Evolutionary conservation across 1,140 invertebrate genomes (phyloP).

Genomic region (Anadara kagoshimensis): DNA sequence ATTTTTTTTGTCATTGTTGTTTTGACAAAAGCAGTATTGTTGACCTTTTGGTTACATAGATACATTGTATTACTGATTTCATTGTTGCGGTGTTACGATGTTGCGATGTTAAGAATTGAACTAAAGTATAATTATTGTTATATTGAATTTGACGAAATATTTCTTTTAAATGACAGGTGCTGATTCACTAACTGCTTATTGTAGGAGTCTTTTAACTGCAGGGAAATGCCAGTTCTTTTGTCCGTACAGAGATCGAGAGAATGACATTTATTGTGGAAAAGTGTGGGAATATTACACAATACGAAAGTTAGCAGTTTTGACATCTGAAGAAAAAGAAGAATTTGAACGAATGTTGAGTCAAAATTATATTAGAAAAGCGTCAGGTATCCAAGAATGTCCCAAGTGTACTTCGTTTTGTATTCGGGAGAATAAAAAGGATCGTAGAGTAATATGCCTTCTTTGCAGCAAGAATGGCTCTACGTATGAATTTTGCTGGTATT

Average conservation of each 20-base stretch:
- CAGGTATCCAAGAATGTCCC: constrained; percentile 45
- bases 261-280: constrained; percentile 14
- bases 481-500: constrained; percentile 51
- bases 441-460: constrained; percentile 34
- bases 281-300: constrained; percentile 37
- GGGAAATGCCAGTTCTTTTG: constrained; percentile 38
- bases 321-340: constrained; percentile 28
- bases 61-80: background rate
- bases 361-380: constrained; percentile 40
- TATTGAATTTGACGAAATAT: background rate
- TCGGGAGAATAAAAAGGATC: constrained; percentile 22
- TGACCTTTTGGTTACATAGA: background rate
- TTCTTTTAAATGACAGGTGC: constrained; percentile 22
- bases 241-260: constrained; percentile 16
- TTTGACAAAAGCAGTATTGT: background rate
- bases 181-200: constrained; percentile 42
- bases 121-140: no score
- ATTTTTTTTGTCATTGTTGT: background rate
- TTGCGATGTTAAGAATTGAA: no score
- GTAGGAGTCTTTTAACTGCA: constrained; percentile 32
- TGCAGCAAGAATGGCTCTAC: constrained; percentile 18
- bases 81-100: background rate
- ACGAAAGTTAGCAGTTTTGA: constrained; percentile 36
- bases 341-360: constrained; percentile 39
- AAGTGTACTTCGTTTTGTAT: constrained; percentile 34